Percentiles rank a stretch among this genome's conserved stretches.
Evolutionary conservation across 2,797 vertebrate species (phyloP).

Genomic region (Phaenicophaeus curvirostris): DNA sequence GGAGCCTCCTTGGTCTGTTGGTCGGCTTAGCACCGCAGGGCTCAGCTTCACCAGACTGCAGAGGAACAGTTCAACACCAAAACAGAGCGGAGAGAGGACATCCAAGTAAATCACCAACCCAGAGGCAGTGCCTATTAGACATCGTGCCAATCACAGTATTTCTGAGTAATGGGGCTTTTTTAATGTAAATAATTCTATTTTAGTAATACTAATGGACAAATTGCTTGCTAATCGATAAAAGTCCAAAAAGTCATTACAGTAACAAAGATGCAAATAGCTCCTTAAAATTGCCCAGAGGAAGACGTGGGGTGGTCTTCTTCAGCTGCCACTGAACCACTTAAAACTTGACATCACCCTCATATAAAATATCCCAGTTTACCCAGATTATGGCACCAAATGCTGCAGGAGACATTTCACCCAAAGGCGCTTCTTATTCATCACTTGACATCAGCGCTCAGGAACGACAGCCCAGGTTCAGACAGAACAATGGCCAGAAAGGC

Average conservation of each 20-base stretch:
- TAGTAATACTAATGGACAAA: neutral
- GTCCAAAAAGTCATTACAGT: neutral
- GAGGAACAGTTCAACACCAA: neutral
- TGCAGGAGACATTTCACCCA: neutral
- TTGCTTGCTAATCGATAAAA: neutral
- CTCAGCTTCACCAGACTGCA: neutral
- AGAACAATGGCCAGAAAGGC: conserved; percentile 33
- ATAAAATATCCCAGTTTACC: neutral
- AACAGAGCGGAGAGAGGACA: neutral
- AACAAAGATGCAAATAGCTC: neutral
- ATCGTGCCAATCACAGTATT: neutral
- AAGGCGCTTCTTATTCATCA: neutral
- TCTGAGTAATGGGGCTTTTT: neutral
- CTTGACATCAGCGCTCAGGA: neutral
- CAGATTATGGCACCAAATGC: neutral
- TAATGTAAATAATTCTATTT: conserved; percentile 30
- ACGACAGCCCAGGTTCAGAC: neutral
- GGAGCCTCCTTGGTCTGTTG: neutral
- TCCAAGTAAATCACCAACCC: neutral
- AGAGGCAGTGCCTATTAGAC: neutral
- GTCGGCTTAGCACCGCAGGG: neutral
- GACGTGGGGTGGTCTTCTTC: neutral
- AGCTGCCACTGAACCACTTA: neutral
- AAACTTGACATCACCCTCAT: fast-evolving
- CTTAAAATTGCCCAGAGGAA: neutral